Evolutionary conservation across 2,113 vertebrate genomes (phyloP).

Genomic region (Aythya baeri): DNA sequence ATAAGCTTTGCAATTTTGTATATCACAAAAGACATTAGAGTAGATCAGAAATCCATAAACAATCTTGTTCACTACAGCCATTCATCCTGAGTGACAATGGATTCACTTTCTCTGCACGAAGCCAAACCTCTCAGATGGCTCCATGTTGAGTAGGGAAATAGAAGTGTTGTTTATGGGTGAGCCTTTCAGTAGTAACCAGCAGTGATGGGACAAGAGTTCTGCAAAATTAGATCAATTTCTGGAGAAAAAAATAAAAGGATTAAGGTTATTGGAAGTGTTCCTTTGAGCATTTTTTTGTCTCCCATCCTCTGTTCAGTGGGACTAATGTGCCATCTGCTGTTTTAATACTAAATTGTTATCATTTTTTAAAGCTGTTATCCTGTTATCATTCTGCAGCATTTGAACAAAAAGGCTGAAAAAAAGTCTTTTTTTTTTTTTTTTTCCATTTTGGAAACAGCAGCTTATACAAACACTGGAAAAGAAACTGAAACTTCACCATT

Average conservation of each 20-base stretch:
- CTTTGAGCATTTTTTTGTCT: neutral
- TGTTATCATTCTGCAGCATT: neutral
- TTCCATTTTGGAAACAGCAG: neutral
- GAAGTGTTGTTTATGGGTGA: neutral
- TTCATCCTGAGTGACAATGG: neutral
- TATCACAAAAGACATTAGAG: neutral
- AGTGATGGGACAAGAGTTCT: neutral
- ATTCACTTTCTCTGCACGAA: neutral
- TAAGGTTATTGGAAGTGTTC: neutral
- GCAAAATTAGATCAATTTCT: neutral
- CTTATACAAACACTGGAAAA: neutral
- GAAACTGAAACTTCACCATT: neutral
- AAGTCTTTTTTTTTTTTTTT: neutral
- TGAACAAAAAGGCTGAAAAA: neutral
- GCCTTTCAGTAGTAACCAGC: neutral
- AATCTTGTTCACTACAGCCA: neutral
- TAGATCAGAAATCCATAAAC: neutral
- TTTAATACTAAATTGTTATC: neutral
- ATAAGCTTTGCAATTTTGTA: neutral
- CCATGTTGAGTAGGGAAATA: neutral
- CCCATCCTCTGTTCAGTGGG: neutral
- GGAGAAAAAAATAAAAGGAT: neutral
- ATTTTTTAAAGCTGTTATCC: neutral
- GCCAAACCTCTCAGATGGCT: neutral
- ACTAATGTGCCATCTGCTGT: slow-evolving; percentile 45